A percentile compares a stretch with the other conserved stretches of the same genome.
Evolutionary conservation across 92 coral and sea anemone species (phyloP).

Genomic region (Plumapathes pennacea): DNA sequence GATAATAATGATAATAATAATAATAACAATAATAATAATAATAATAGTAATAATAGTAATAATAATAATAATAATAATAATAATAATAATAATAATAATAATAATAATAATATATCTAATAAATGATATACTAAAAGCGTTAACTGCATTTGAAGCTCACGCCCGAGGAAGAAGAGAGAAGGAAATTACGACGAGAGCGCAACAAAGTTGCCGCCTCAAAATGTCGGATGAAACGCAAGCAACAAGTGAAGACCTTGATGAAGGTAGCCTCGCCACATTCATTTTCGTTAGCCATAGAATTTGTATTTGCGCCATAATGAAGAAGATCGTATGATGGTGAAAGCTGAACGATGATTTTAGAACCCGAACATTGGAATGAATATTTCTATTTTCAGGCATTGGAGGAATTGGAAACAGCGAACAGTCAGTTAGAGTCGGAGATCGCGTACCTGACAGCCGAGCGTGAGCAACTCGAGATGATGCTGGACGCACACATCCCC

Average conservation of each 20-base stretch:
- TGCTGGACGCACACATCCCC: slow-evolving; percentile 87
- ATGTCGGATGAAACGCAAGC: slow-evolving; percentile 85
- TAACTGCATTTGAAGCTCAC: slow-evolving; percentile 83
- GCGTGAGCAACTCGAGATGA: slow-evolving; percentile 73
- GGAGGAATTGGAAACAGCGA: slow-evolving; percentile 87
- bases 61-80: too few species aligned
- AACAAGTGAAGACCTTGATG: slow-evolving; percentile 72
- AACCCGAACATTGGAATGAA: too few species aligned
- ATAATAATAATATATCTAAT: too few species aligned
- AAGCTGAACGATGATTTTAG: too few species aligned
- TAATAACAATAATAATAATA: too few species aligned
- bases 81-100: too few species aligned
- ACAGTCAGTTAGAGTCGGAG: slow-evolving; percentile 84
- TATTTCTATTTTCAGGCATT: slow-evolving; percentile 59
- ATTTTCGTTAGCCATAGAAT: too few species aligned
- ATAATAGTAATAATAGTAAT: too few species aligned
- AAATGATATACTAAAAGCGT: too few species aligned
- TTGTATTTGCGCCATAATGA: too few species aligned
- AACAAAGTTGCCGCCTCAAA: slow-evolving; percentile 97
- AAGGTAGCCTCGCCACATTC: slow-evolving; percentile 49
- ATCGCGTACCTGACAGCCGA: slow-evolving; percentile 84
- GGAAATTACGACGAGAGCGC: slow-evolving; percentile 81
- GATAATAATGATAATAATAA: too few species aligned
- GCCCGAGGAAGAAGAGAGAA: slow-evolving; percentile 70
- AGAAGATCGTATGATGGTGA: too few species aligned